Evolutionary conservation across 2,797 vertebrate species (phyloP), one percentile per base, ranked within the genome.

Genomic region (Hirundo rustica): DNA sequence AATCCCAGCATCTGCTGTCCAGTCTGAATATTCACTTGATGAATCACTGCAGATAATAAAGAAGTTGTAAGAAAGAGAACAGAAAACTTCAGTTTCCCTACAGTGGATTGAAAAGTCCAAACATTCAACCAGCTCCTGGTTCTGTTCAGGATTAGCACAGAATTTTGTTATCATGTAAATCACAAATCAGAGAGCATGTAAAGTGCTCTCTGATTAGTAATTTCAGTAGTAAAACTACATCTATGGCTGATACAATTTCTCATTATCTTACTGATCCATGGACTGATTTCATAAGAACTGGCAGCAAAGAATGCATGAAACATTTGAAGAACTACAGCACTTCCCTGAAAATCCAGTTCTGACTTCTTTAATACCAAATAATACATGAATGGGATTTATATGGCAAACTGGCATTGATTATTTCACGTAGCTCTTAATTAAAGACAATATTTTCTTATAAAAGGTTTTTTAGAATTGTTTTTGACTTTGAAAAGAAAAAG

Each of bases 21-120:
- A 99, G 94, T 99, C 99, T 5, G 99, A 99, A 97, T 99, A 99
- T 82, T 99, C 99, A 94, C 99, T 99, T 78, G 99, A 99, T 20
- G 99, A 99, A 96, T 99, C 98, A 54, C 99, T 99, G 95, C 5
- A 88, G 93, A 78, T 26, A 88, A 91, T 67, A 92, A 58, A 94
- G 81, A 92, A 73, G 61, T 80, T 47, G 38, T 88, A 48, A 92
- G 91, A 36, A 79, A 77, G 60, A 78, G 71, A 87, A 50, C 19
- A 92, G 57, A 44, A 34, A 48, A 44, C 42, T 82, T 88, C 29
- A 34, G 38, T 65, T 93, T 89, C 66, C 83, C 75, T 57, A 68
- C n/a, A 62, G 20, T 4, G 17, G 16, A 74, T 26, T 57, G 50
- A 15, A 32, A 93, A 38, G 26, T 50, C 67, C 65, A 67, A 92